Evolutionary conservation across 2,113 vertebrate genomes (phyloP).

Genomic region (Poeciliopsis turrubarensis): DNA sequence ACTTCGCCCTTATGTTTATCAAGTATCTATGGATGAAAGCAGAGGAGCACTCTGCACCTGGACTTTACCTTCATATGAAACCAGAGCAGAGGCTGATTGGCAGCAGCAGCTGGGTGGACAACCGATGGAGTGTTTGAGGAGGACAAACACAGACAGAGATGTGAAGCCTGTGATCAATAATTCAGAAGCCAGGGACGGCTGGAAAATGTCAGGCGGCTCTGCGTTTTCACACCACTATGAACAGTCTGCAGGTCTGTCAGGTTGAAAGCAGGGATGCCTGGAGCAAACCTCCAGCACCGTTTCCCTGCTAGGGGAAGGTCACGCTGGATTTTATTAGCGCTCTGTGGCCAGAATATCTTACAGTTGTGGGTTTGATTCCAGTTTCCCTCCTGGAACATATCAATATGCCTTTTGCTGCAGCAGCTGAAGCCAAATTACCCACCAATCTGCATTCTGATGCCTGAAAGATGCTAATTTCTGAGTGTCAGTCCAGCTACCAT

Average conservation of each 20-base stretch:
- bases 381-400: too few species aligned
- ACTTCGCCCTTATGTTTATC: neutral
- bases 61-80: neutral
- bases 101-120: neutral
- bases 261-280: neutral
- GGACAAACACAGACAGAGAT: slow-evolving; percentile 11
- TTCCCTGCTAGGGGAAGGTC: neutral
- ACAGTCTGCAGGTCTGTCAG: neutral
- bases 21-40: neutral
- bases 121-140: slow-evolving; percentile 1
- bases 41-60: neutral
- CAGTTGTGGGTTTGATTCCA: too few species aligned
- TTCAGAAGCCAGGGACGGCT: slow-evolving; percentile 47
- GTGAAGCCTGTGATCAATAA: slow-evolving; percentile 68
- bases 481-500: neutral
- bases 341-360: neutral
- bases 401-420: too few species aligned
- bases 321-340: neutral
- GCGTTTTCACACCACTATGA: slow-evolving; percentile 31
- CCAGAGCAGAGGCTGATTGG: neutral
- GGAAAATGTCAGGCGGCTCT: slow-evolving; percentile 61
- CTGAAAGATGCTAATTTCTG: neutral
- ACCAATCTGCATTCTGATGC: neutral
- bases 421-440: neutral
- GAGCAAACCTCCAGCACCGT: neutral